phyloP scores from a whole-genome alignment of 2,888 invertebrate genomes.

The Caprella mutica region DNA sequence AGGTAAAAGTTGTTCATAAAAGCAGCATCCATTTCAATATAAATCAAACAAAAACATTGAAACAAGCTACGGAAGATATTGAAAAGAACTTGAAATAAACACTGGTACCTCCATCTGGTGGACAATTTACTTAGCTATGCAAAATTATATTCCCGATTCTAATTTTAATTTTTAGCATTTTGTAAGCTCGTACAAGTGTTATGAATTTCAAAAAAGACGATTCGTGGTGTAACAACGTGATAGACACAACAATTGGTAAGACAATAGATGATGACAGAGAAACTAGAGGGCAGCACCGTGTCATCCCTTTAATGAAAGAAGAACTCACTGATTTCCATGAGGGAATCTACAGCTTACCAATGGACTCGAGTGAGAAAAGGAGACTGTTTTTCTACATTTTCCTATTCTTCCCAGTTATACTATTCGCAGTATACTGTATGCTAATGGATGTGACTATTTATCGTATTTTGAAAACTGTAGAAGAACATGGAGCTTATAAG shows the following conservation, averaged over 20 bases:
- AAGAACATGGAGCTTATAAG: conserved; percentile 1
- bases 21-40: neutral
- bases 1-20: conserved; percentile 4
- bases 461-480: neutral
- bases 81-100: neutral
- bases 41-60: neutral
- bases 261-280: conserved; percentile 3
- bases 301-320: neutral
- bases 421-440: neutral
- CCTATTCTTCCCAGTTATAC: neutral
- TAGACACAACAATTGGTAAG: neutral
- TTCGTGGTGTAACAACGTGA: neutral
- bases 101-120: neutral
- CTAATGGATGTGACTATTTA: conserved; percentile 1
- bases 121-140: neutral
- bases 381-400: neutral
- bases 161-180: neutral
- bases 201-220: conserved; percentile 2
- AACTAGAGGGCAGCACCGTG: neutral
- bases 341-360: neutral
- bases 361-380: neutral
- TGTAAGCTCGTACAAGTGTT: neutral
- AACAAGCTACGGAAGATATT: neutral
- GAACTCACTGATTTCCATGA: neutral
- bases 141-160: conserved; percentile 2